phyloP scores from a whole-genome alignment of 2,888 invertebrate species.

The Catonia carolina region DNA sequence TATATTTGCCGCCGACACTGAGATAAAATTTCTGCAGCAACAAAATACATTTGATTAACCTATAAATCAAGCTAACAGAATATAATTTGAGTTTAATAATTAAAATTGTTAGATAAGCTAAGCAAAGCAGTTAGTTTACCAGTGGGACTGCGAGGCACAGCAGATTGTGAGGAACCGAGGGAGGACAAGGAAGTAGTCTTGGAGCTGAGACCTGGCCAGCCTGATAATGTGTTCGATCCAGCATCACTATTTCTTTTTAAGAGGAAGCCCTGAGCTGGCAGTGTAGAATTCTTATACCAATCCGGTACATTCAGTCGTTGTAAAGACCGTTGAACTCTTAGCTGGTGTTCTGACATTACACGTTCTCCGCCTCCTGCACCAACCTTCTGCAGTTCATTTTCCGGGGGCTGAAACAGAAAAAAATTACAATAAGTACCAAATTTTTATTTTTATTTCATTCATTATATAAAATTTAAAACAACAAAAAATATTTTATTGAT shows the following conservation, averaged over 20 bases:
- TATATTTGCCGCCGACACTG: too few relatives aligned
- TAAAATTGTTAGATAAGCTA: too few relatives aligned
- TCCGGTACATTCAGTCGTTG: conserved; percentile 92
- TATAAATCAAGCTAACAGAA: too few relatives aligned
- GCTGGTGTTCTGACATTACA: conserved; percentile 87
- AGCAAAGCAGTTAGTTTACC: conserved; percentile 6
- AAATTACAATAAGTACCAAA: not conserved
- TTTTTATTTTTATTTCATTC: too few relatives aligned
- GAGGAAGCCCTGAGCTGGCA: conserved; percentile 71
- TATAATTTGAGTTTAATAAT: too few relatives aligned
- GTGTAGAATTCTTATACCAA: conserved; percentile 79
- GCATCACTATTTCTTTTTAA: conserved; percentile 68
- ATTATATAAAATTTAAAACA: too few relatives aligned
- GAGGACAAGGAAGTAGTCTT: conserved; percentile 73
- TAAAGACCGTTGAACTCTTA: conserved; percentile 85
- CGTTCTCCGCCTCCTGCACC: conserved; percentile 57
- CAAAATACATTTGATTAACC: too few relatives aligned
- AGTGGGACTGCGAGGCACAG: conserved; percentile 33
- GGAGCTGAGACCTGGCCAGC: conserved; percentile 59
- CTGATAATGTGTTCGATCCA: conserved; percentile 24
- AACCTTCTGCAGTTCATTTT: conserved; percentile 83
- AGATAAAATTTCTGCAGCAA: too few relatives aligned
- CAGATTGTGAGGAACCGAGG: conserved; percentile 39
- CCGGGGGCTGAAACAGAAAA: conserved; percentile 67
- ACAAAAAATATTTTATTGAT: too few relatives aligned